Evolutionary conservation across 2,888 invertebrate genomes (phyloP), one percentile per base, ranked within the genome.

Genomic region (Phortica okadai): DNA sequence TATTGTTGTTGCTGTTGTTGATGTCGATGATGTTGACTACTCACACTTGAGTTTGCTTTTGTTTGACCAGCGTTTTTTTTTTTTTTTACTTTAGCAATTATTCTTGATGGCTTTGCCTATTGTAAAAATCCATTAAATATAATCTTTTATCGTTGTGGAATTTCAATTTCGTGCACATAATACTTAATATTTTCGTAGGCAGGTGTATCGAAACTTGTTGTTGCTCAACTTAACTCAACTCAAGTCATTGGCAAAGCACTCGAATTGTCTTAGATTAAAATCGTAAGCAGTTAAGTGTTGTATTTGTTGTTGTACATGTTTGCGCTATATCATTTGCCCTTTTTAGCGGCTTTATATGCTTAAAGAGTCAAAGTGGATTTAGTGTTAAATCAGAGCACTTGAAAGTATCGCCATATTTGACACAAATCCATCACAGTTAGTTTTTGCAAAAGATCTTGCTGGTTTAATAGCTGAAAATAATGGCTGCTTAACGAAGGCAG

Each of bases 161-260:
- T 85, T 85, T 86, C 81, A 85, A 86, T 86, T 86, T 81, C 59
- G 62, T 76, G 44, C 59, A 64, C 80, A 79, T 77, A 74, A 79
- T 74, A 21, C 21, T 21, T 21, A 59, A 50, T n/a, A 73, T 76
- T 76, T 64, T 64, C 64, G 64, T 64, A 64, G 64, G 67, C 67
- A 67, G 67, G 67, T 67, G 67, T 67, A 64, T 59, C 16, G 6
- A 5, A 6, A 6, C 25, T 59, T 59, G 10, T 59, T 59, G 16
- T 59, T 59, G 16, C 4, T 59, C 50, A 8, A 50, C 5, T 50
- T 2, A 8, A 50, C 3, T 11, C 50, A 50, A 14, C 6, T 64
- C 10, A 14, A 33, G 41, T 14, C 67, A 7, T 67, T 42, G 44
- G 41, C 42, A 67, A 67, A 42, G n/a, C 67, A 16, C 44, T 67